Evolutionary conservation across 1,140 invertebrate species (phyloP).

Genomic region (Drosophila orena): DNA sequence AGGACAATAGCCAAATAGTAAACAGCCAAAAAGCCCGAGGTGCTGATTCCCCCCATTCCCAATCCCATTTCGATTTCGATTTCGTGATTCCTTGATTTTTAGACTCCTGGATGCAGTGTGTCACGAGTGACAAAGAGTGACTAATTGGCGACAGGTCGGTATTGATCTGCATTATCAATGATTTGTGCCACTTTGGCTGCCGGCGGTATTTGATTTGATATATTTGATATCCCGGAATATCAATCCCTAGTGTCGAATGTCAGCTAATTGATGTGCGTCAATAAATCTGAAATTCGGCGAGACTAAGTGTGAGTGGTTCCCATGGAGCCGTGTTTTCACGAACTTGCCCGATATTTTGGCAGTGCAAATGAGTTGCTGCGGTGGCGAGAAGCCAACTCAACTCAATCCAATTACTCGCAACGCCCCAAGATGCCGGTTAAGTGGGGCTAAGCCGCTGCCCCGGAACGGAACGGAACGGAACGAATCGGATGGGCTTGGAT

Average conservation of each 20-base stretch:
- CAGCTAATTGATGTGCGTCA: conserved; percentile 74
- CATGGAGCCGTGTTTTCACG: conserved; percentile 9
- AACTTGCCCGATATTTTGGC: conserved; percentile 26
- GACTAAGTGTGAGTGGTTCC: conserved; percentile 12
- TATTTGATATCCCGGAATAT: background rate
- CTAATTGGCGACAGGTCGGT: conserved; percentile 64
- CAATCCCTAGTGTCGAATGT: conserved; percentile 30
- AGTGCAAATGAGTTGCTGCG: conserved; percentile 32
- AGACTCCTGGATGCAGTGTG: conserved; percentile 8
- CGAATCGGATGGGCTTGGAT: background rate
- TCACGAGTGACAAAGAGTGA: conserved; percentile 53
- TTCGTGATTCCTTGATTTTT: no score
- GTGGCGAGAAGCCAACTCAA: conserved; percentile 45
- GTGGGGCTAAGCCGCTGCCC: conserved; percentile 44
- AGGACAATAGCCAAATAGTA: conserved; percentile 69
- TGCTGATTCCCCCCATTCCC: conserved; percentile 17
- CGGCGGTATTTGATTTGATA: conserved; percentile 9
- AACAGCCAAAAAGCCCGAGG: conserved; percentile 48
- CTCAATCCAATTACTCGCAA: conserved; percentile 45
- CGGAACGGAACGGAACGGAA: conserved; percentile 1
- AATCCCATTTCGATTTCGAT: background rate
- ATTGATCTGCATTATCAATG: conserved; percentile 76
- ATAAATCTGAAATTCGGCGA: conserved; percentile 61
- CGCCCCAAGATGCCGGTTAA: conserved; percentile 45
- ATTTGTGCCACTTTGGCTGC: conserved; percentile 65